Evolutionary conservation across 2,888 invertebrate species (phyloP).

Genomic region (Standfussiana lucernea): DNA sequence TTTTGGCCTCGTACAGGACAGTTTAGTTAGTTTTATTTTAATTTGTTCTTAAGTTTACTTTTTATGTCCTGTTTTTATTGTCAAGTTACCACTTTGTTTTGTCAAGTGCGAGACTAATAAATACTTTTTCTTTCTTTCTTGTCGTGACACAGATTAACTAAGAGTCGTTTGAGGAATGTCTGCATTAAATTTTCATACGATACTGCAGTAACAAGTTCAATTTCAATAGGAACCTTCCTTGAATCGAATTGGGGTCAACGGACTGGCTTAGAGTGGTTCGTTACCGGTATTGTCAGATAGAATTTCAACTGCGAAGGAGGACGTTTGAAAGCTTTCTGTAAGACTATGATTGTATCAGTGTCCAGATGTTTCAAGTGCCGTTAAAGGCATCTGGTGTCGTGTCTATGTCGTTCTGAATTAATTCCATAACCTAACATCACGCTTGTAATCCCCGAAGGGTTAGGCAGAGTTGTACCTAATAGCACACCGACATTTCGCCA

Average conservation of each 20-base stretch:
- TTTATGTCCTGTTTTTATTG: too few species aligned
- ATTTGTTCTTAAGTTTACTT: too few species aligned
- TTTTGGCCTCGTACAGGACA: too few species aligned
- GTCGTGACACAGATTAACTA: constrained; percentile 28
- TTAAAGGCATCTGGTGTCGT: not conserved
- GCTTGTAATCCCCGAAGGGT: too few species aligned
- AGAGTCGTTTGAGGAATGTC: constrained; percentile 23
- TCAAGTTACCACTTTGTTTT: too few species aligned
- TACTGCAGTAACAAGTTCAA: constrained; percentile 50
- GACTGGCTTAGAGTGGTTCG: constrained; percentile 20
- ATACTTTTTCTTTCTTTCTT: too few species aligned
- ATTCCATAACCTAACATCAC: too few species aligned
- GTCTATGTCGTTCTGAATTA: constrained; percentile 3
- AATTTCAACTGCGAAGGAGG: constrained; percentile 9
- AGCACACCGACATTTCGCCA: too few species aligned
- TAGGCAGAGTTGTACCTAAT: too few species aligned
- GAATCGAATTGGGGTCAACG: constrained; percentile 46
- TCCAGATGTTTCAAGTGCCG: constrained; percentile 23
- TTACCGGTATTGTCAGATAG: constrained; percentile 28
- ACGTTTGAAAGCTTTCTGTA: constrained; percentile 16
- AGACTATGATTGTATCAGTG: constrained; percentile 14
- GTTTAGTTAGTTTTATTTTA: too few species aligned
- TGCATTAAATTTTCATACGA: constrained; percentile 46
- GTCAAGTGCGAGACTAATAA: too few species aligned
- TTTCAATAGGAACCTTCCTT: constrained; percentile 39